Base-by-base conservation (phyloP, 2,113 vertebrate species). In the Tragulus kanchil region DNA sequence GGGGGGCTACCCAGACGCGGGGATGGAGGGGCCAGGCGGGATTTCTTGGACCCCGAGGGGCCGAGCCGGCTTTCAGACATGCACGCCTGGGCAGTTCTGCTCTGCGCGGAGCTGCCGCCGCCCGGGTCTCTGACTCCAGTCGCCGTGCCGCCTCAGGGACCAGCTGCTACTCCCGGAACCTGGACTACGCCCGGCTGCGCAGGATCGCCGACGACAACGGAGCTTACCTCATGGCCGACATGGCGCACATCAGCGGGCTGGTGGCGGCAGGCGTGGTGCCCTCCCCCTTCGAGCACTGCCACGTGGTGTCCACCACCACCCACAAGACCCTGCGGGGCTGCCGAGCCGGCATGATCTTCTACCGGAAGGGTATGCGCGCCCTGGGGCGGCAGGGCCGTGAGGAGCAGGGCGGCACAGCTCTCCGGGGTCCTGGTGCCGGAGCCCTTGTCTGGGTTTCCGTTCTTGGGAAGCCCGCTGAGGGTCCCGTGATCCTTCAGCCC, bases 301-400 rank as follows among this genome's bases (percentile, higher is more conserved):
- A 99, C 6, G 97, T 99, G 0, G 99, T 99, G 94, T 98, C 99
- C 90, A 99, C 99, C 54, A 99, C 99, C 5, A 99, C 99, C 0
- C 99, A 99, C 98, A 99, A 99, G 98, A 99, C 99, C 0, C 97
- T 99, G 96, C 97, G 99, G 42, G 99, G 99, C 98, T 99, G 99
- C 98, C 99, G 99, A 0, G 98, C 99, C 0, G 99, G 99, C 36
- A 98, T 99, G 95, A 99, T 99, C 98, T 99, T 99, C 98, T 99
- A 99, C 97, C 99, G 99, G 90, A 99, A 99, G 99, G 99, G 99
- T 99, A 58, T 71, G 97, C 2, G 9, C 19, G 50, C 36, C 89
- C 93, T 45, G 69, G 50, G 59, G 48, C 50, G 15, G 11, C 52
- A n/a, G 54, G 62, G 52, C 19, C 15, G 2, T 3, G 12, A 56